Conservation (phyloP, 2,888 invertebrate genomes). For the Nemotelus nigrinus region DNA sequence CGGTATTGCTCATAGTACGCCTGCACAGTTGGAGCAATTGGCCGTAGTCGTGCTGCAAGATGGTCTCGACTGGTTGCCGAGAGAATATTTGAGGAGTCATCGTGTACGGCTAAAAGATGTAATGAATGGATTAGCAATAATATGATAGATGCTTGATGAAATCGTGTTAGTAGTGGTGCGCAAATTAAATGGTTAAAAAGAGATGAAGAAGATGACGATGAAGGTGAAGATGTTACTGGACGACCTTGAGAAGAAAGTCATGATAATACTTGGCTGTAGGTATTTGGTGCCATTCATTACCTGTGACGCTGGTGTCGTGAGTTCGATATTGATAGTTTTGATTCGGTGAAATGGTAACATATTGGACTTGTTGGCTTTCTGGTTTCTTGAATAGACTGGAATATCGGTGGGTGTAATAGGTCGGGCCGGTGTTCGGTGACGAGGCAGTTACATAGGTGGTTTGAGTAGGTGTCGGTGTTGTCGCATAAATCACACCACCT, state of each 20-base stretch:
- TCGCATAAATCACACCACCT: slow-evolving; percentile 44
- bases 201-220: slow-evolving; percentile 5
- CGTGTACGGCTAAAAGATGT: slow-evolving; percentile 19
- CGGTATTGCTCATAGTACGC: slow-evolving; percentile 39
- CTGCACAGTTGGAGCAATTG: slow-evolving; percentile 23
- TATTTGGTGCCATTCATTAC: slow-evolving; percentile 14
- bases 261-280: neutral
- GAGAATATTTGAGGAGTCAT: slow-evolving; percentile 48
- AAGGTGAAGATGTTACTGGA: slow-evolving; percentile 19
- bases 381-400: neutral
- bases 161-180: neutral
- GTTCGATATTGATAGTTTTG: slow-evolving; percentile 16
- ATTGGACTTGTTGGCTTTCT: slow-evolving; percentile 35
- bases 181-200: neutral
- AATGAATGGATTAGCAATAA: slow-evolving; percentile 2
- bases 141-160: neutral
- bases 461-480: slow-evolving; percentile 20
- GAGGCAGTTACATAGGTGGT: neutral
- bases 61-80: slow-evolving; percentile 45
- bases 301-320: slow-evolving; percentile 11
- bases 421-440: neutral
- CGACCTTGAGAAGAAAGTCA: slow-evolving; percentile 32
- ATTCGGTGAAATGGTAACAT: slow-evolving; percentile 33
- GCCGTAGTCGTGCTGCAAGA: slow-evolving; percentile 30
- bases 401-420: neutral